phyloP scores from a whole-genome alignment of 2,797 vertebrate species.

The Microctenopoma steveboyesi region DNA sequence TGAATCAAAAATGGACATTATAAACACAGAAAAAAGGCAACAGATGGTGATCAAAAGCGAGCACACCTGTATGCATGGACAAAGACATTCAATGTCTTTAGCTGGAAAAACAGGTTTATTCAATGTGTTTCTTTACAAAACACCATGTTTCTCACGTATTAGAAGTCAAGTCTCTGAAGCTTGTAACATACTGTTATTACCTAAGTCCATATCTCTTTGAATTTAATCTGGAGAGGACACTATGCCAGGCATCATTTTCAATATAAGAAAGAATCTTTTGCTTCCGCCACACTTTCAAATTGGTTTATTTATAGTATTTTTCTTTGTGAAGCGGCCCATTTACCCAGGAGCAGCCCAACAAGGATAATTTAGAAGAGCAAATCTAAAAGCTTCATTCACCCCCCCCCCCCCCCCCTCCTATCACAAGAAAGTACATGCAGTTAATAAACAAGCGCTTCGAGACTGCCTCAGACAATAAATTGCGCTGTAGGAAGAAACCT shows the following conservation, averaged over 20 bases:
- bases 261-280: background rate
- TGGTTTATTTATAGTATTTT: background rate
- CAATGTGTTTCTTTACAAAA: conserved; percentile 13
- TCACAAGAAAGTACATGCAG: background rate
- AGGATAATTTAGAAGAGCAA: background rate
- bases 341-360: background rate
- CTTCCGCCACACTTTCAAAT: background rate
- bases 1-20: too few relatives aligned
- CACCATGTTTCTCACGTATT: background rate
- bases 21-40: background rate
- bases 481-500: conserved; percentile 14
- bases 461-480: background rate
- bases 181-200: background rate
- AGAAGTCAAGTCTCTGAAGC: conserved; percentile 18
- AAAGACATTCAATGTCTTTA: background rate
- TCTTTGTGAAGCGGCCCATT: background rate
- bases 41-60: background rate
- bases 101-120: background rate
- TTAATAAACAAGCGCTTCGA: background rate
- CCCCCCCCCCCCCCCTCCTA: background rate
- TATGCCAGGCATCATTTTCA: conserved; percentile 4
- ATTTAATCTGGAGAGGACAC: conserved; percentile 4
- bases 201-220: background rate
- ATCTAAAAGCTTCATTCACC: conserved; percentile 14
- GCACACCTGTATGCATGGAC: too few relatives aligned